These are phyloP conservation scores for Sialia sialis DNA, from an alignment of 2,113 vertebrate genomes.

Conservation along the genomic window DNA sequence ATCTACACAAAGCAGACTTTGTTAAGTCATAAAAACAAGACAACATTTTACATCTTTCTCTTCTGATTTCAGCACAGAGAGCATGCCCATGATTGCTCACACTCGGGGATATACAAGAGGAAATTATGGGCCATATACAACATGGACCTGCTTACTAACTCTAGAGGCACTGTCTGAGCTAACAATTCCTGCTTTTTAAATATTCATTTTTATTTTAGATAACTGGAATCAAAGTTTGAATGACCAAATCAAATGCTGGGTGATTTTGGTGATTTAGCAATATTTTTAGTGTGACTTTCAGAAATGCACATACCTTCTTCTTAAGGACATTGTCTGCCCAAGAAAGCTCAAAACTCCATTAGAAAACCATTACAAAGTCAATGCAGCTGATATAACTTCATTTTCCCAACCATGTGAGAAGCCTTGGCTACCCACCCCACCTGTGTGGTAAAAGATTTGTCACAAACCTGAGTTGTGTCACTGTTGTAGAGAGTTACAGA, in stretches of 20 bases:
- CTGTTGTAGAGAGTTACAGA: constrained; percentile 84
- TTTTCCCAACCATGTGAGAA: neutral
- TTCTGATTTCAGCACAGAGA: neutral
- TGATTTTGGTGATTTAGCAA: neutral
- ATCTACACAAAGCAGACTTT: neutral
- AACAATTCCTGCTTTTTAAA: neutral
- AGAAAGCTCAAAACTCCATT: neutral
- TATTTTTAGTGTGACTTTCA: neutral
- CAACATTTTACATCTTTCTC: neutral
- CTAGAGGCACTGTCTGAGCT: neutral
- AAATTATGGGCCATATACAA: neutral
- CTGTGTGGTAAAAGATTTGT: neutral
- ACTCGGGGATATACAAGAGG: neutral
- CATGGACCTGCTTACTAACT: neutral
- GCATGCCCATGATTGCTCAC: neutral
- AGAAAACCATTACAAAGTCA: neutral
- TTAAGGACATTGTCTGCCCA: neutral
- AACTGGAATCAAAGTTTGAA: neutral
- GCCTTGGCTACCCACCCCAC: neutral
- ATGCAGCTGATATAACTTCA: neutral
- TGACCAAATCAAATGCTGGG: neutral
- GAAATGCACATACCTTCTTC: neutral
- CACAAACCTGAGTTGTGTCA: constrained; percentile 77
- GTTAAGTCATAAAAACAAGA: neutral
- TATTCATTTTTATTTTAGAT: neutral